phyloP scores from a whole-genome alignment of 2,888 invertebrate genomes.

The Tubiluchus corallicola region DNA sequence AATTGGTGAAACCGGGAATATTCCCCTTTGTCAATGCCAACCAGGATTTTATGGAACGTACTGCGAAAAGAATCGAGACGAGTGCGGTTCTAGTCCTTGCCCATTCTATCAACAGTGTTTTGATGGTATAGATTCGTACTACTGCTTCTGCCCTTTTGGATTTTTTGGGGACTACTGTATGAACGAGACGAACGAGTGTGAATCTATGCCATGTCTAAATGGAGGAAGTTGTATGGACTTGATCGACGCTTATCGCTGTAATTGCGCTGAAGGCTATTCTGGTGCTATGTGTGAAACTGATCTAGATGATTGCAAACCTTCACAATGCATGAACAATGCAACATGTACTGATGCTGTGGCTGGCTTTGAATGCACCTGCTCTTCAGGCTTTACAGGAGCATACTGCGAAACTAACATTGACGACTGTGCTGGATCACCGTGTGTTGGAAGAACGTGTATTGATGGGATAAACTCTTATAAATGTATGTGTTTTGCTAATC shows the following conservation, averaged over 20 bases:
- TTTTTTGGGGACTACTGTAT: no score
- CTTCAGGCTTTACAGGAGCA: conserved; percentile 61
- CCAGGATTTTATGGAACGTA: no score
- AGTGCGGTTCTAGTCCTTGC: no score
- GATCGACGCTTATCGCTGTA: conserved; percentile 74
- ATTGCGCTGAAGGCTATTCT: conserved; percentile 77
- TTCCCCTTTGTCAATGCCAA: no score
- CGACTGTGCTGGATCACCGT: conserved; percentile 57
- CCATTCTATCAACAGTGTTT: no score
- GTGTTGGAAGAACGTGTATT: conserved; percentile 75
- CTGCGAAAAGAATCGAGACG: no score
- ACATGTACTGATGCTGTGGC: conserved; percentile 42
- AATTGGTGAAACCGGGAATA: no score
- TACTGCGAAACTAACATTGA: conserved; percentile 57
- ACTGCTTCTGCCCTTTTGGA: no score
- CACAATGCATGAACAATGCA: conserved; percentile 73
- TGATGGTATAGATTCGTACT: no score
- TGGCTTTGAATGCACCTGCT: conserved; percentile 54
- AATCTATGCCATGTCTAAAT: conserved; percentile 79
- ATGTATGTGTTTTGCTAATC: conserved; percentile 61
- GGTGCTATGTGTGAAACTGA: conserved; percentile 72
- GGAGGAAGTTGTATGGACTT: conserved; percentile 87
- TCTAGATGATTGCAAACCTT: conserved; percentile 69
- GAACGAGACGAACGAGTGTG: no score
- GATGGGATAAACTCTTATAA: conserved; percentile 65